These are phyloP conservation scores for Dascyllus trimaculatus DNA, from an alignment of 2,113 vertebrate species.

Conservation along the genomic window DNA sequence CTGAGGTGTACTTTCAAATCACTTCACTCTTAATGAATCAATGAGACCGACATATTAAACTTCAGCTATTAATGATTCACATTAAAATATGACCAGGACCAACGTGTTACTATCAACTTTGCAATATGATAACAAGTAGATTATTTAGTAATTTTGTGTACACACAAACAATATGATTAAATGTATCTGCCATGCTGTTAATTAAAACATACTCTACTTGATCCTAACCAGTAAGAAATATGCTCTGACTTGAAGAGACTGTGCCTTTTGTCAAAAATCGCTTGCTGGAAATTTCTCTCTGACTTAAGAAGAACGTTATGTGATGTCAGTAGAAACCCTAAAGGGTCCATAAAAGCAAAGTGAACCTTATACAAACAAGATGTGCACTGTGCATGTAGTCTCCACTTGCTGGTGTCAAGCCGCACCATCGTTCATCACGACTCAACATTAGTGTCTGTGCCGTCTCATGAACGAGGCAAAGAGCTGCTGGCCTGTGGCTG, in stretches of 20 bases:
- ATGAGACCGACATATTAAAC: neutral
- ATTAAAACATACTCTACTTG: slow-evolving; percentile 1
- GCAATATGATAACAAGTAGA: neutral
- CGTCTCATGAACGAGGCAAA: slow-evolving; percentile 28
- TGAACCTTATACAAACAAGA: slow-evolving; percentile 2
- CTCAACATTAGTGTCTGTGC: slow-evolving; percentile 22
- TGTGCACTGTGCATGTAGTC: neutral
- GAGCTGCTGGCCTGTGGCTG: slow-evolving; percentile 31
- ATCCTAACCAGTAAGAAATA: neutral
- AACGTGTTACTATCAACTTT: neutral
- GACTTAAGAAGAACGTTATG: neutral
- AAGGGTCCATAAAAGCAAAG: neutral
- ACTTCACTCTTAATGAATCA: neutral
- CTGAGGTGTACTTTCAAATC: neutral
- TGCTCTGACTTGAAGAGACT: neutral
- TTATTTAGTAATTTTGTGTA: neutral
- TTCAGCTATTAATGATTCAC: neutral
- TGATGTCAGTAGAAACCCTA: neutral
- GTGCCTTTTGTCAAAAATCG: neutral
- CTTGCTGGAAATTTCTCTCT: neutral
- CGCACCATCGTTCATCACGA: slow-evolving; percentile 23
- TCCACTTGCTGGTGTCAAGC: slow-evolving; percentile 5
- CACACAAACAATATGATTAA: no score
- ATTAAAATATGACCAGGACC: neutral
- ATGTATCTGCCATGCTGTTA: neutral